phyloP scores from a whole-genome alignment of 2,888 invertebrate species.

The Microdon myrmicae region DNA sequence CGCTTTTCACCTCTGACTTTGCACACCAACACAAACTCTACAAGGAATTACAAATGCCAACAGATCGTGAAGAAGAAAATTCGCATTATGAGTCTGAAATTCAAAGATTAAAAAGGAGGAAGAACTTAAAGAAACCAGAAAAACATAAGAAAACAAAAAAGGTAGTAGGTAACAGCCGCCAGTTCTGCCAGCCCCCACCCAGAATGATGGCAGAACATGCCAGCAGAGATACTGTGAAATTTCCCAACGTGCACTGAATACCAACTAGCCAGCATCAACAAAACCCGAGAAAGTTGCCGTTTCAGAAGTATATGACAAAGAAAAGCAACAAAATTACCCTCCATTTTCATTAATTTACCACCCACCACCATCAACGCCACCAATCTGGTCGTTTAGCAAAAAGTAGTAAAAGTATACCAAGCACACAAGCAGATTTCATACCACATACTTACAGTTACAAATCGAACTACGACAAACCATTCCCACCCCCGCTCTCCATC shows the following conservation, averaged over 20 bases:
- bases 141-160: slow-evolving; percentile 3
- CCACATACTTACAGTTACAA: slow-evolving; percentile 52
- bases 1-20: slow-evolving; percentile 47
- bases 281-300: slow-evolving; percentile 27
- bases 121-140: slow-evolving; percentile 27
- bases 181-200: no score
- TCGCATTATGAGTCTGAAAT: slow-evolving; percentile 16
- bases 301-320: slow-evolving; percentile 16
- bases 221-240: slow-evolving; percentile 44
- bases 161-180: no score
- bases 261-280: slow-evolving; percentile 38
- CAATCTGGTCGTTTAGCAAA: not conserved
- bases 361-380: slow-evolving; percentile 7
- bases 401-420: slow-evolving; percentile 36
- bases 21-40: slow-evolving; percentile 6
- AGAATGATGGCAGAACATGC: slow-evolving; percentile 19
- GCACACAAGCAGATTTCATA: slow-evolving; percentile 33
- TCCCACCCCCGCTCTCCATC: slow-evolving; percentile 1
- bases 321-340: slow-evolving; percentile 48
- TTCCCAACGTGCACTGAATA: slow-evolving; percentile 49
- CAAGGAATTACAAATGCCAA: slow-evolving; percentile 44
- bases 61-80: slow-evolving; percentile 37
- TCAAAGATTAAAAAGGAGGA: slow-evolving; percentile 12
- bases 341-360: slow-evolving; percentile 39
- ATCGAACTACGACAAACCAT: slow-evolving; percentile 42